Evolutionary conservation across 2,888 invertebrate genomes (phyloP).

Genomic region (Lithosia quadra): DNA sequence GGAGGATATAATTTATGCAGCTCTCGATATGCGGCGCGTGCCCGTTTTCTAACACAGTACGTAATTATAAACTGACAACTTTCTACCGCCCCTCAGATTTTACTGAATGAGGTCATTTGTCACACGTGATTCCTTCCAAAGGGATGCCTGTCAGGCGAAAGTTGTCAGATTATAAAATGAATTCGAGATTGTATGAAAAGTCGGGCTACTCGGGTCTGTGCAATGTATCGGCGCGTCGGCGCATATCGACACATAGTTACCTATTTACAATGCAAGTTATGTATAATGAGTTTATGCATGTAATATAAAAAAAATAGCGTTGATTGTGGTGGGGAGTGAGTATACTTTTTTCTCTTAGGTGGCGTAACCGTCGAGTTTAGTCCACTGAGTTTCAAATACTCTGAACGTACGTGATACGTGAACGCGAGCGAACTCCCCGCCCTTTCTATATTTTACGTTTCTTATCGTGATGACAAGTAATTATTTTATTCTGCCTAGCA

Average conservation of each 20-base stretch:
- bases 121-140: not conserved
- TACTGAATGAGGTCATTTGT: not conserved
- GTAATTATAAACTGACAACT: not conserved
- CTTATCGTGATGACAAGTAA: slow-evolving; percentile 66
- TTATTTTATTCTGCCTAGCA: slow-evolving; percentile 69
- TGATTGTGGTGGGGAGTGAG: slow-evolving; percentile 51
- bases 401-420: no score
- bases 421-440: slow-evolving; percentile 31
- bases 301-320: slow-evolving; percentile 68
- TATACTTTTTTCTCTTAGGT: not conserved
- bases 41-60: not conserved
- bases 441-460: slow-evolving; percentile 64
- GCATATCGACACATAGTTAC: slow-evolving; percentile 70
- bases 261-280: slow-evolving; percentile 76
- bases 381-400: not conserved
- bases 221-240: slow-evolving; percentile 50
- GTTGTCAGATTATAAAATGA: slow-evolving; percentile 18
- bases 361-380: not conserved
- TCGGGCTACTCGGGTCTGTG: slow-evolving; percentile 38
- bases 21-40: slow-evolving; percentile 65
- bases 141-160: not conserved
- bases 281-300: slow-evolving; percentile 74
- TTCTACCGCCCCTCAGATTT: not conserved
- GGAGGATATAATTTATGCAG: slow-evolving; percentile 67
- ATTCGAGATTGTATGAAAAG: slow-evolving; percentile 23